Percentiles rank a stretch among this genome's conserved stretches.
These are phyloP conservation scores for Seriola rivoliana DNA, from an alignment of 2,113 vertebrate species.

Conservation along the genomic window DNA sequence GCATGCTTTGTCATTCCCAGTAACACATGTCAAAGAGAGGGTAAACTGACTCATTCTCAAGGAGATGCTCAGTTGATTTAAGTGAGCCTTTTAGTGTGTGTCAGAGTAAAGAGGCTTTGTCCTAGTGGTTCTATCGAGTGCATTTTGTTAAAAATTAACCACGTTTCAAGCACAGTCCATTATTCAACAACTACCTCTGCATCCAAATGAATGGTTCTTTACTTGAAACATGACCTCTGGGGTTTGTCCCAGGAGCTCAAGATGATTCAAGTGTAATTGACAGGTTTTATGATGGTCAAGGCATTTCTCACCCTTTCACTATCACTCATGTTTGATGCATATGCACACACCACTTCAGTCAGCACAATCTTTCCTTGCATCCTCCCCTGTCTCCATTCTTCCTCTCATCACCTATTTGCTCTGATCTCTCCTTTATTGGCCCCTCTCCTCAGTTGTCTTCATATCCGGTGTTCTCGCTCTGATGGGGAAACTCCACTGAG, in stretches of 20 bases:
- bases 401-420: constrained; percentile 28
- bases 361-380: constrained; percentile 43
- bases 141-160: constrained; percentile 28
- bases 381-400: constrained; percentile 15
- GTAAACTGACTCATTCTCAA: constrained; percentile 12
- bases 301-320: constrained; percentile 37
- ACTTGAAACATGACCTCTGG: constrained; percentile 46
- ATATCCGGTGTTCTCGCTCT: constrained; percentile 5
- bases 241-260: constrained; percentile 21
- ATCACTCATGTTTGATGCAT: constrained; percentile 59
- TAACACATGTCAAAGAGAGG: constrained; percentile 18
- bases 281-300: constrained; percentile 47
- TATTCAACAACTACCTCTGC: constrained; percentile 41
- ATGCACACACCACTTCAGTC: constrained; percentile 25
- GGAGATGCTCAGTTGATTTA: constrained; percentile 28
- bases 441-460: constrained; percentile 20
- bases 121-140: neutral
- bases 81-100: constrained; percentile 11
- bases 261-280: constrained; percentile 47
- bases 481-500: constrained; percentile 1
- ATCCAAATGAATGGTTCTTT: constrained; percentile 40
- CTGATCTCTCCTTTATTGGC: constrained; percentile 24
- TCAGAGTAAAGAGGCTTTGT: constrained; percentile 14
- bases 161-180: constrained; percentile 24
- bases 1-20: constrained; percentile 33